Base-by-base conservation (phyloP, 2,797 vertebrate species). In the Setipinna tenuifilis region DNA sequence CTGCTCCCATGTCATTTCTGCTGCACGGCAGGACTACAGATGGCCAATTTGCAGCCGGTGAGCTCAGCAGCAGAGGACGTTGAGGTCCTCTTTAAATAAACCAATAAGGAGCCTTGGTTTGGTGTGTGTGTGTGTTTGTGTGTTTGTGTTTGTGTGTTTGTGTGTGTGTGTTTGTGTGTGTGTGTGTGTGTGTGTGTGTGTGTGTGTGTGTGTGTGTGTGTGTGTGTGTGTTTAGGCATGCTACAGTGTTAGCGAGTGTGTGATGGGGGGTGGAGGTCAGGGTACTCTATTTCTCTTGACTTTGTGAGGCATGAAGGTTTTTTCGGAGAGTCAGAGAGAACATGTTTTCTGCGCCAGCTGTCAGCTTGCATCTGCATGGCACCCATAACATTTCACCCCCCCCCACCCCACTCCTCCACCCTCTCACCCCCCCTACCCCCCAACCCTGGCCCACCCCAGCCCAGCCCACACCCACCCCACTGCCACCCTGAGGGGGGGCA, bases 251-350 rank as follows among this genome's bases (percentile, higher is more conserved):
- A 61, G 25, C 17, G 28, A 5, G 68, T 35, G 65, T 17, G 28
- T 35, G 28, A 16, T 19, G 5, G 68, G 28, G 12, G 28, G 28
- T 31, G 28, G 68, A 28, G 31, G 12, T 75, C 9, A 35, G 31
- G 16, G 4, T 35, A 1, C 92, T 90, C 92, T 92, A 93, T 92
- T 95, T 83, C 90, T 89, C 94, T 95, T 95, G 94, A 95, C 95
- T 95, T 95, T 94, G 93, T 93, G 92, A 95, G 95, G 95, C 95
- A 94, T 94, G 93, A 95, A 94, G 91, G 94, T 95, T 95, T 92
- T 95, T 95, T 92, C 90, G 62, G 28, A 28, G 85, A 94, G 94
- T 95, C 86, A 90, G 88, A 90, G 88, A 93, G 92, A 94, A 93
- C 93, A 94, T 94, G 94, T 91, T 95, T 94, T 93, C 92, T 91